Conservation (phyloP, 1,140 invertebrate species). For the Meloidogyne chitwoodi region DNA sequence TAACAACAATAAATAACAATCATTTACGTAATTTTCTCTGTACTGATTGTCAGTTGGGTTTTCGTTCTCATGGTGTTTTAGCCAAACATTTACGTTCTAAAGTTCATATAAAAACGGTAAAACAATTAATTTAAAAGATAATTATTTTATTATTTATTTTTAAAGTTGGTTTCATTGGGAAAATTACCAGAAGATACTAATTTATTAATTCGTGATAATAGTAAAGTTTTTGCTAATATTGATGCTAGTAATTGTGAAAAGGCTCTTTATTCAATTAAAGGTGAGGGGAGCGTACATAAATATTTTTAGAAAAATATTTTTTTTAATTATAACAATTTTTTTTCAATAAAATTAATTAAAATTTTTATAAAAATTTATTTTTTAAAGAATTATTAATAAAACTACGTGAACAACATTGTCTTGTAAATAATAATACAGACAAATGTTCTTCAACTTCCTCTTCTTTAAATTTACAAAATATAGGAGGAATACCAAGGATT, state of each 20-base stretch:
- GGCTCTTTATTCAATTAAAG: slow-evolving; percentile 27
- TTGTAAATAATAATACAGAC: neutral
- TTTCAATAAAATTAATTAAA: too few relatives aligned
- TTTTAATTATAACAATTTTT: too few relatives aligned
- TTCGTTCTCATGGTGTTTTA: slow-evolving; percentile 88
- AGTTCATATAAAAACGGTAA: slow-evolving; percentile 82
- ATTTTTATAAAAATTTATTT: too few relatives aligned
- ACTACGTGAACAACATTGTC: slow-evolving; percentile 19
- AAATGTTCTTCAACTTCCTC: neutral
- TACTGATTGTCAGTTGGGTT: slow-evolving; percentile 87
- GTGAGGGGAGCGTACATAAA: too few relatives aligned
- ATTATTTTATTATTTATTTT: too few relatives aligned
- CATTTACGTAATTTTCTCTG: slow-evolving; percentile 63
- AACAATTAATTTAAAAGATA: too few relatives aligned
- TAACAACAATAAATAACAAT: slow-evolving; percentile 2
- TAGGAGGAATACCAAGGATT: neutral
- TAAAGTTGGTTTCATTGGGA: slow-evolving; percentile 76
- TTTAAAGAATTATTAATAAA: slow-evolving; percentile 27
- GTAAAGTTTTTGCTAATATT: slow-evolving; percentile 40
- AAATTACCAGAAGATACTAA: slow-evolving; percentile 88
- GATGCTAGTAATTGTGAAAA: slow-evolving; percentile 43
- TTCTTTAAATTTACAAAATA: neutral
- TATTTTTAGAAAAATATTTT: neutral
- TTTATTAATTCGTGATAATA: slow-evolving; percentile 74
- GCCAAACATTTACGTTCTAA: slow-evolving; percentile 92